phyloP scores from a whole-genome alignment of 2,113 vertebrate species.

The Kobus ellipsiprymnus region DNA sequence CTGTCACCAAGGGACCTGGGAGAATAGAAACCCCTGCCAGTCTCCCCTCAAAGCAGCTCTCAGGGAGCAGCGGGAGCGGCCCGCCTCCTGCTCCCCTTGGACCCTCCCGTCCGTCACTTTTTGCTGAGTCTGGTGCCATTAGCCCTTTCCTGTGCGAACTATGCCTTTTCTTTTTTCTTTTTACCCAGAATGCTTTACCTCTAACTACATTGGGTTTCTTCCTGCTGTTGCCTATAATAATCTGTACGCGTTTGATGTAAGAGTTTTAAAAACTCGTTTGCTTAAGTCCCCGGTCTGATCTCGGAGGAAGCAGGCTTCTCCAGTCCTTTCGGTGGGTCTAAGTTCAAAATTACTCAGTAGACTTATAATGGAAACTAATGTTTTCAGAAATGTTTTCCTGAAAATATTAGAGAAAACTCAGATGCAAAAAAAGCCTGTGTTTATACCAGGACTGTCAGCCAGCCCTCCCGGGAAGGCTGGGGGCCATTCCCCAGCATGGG shows the following conservation, averaged over 20 bases:
- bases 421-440: neutral
- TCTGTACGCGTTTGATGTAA: neutral
- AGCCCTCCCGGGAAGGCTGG: neutral
- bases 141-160: neutral
- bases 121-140: rapidly evolving
- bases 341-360: neutral
- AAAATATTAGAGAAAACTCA: neutral
- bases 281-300: neutral
- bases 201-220: neutral
- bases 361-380: neutral
- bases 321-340: neutral
- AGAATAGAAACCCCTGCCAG: neutral
- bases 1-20: neutral
- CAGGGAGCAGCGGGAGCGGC: neutral
- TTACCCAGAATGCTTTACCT: neutral
- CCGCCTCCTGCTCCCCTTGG: neutral
- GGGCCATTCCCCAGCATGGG: neutral
- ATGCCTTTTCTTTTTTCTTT: neutral
- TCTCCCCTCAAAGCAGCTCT: neutral
- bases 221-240: neutral
- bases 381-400: neutral
- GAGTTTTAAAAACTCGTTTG: neutral
- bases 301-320: neutral
- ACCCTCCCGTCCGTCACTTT: neutral
- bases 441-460: neutral